Evolutionary conservation across 2,113 vertebrate genomes (phyloP).

Genomic region (Myocastor coypus): DNA sequence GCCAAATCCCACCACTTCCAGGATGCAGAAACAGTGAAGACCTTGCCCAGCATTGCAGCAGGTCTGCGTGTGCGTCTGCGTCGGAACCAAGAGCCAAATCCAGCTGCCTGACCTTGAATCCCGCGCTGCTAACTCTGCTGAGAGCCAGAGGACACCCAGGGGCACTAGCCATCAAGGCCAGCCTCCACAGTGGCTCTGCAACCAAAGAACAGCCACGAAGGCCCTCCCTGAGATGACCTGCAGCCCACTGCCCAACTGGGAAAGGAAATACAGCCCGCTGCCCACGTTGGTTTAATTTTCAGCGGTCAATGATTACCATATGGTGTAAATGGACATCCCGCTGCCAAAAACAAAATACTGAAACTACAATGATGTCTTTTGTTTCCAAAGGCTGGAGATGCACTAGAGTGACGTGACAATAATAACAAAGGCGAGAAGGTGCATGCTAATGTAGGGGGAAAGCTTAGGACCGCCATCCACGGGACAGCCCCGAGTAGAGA

Average conservation of each 20-base stretch:
- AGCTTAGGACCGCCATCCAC: background rate
- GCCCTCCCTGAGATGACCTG: background rate
- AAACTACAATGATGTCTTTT: background rate
- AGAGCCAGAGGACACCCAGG: background rate
- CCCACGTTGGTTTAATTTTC: background rate
- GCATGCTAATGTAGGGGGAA: background rate
- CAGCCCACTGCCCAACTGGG: background rate
- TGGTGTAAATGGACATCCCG: background rate
- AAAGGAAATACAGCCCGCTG: background rate
- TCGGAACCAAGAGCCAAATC: background rate
- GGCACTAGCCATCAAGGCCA: background rate
- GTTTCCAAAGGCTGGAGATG: background rate
- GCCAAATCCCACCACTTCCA: background rate
- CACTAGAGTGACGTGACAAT: background rate
- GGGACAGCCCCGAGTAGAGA: background rate
- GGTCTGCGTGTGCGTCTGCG: background rate
- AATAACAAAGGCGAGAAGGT: background rate
- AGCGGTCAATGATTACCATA: background rate
- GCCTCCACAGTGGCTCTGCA: background rate
- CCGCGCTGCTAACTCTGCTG: background rate
- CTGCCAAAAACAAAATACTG: background rate
- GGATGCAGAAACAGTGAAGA: background rate
- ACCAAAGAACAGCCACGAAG: background rate
- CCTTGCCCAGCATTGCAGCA: background rate
- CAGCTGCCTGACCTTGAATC: background rate